phyloP scores from a whole-genome alignment of 1,140 invertebrate genomes.

The Drosophila rhopaloa region DNA sequence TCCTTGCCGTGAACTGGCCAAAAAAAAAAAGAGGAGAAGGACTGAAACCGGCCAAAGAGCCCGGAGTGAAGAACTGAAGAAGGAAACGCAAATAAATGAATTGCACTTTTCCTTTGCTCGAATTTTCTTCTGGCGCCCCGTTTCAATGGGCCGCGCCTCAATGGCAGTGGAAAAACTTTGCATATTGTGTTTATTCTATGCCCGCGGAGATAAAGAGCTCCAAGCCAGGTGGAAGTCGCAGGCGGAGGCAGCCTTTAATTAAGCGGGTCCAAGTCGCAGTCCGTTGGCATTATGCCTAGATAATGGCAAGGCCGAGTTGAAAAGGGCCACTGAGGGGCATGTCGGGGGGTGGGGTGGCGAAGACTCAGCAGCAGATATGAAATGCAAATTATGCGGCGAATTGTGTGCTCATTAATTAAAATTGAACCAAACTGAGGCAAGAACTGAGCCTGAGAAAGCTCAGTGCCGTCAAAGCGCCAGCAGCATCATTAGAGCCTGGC shows the following conservation, averaged over 20 bases:
- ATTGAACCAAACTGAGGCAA: constrained; percentile 69
- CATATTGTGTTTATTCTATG: constrained; percentile 81
- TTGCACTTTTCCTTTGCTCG: constrained; percentile 78
- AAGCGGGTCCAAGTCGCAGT: constrained; percentile 70
- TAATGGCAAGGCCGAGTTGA: constrained; percentile 60
- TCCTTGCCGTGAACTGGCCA: constrained; percentile 61
- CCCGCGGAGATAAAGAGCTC: constrained; percentile 59
- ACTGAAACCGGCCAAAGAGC: constrained; percentile 36
- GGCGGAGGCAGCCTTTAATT: constrained; percentile 60
- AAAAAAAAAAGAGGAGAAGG: constrained; percentile 44
- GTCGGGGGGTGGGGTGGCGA: too few relatives aligned
- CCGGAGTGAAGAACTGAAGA: constrained; percentile 48
- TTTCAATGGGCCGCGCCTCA: constrained; percentile 76
- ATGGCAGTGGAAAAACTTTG: constrained; percentile 70
- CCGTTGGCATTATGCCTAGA: constrained; percentile 73
- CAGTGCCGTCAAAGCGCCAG: constrained; percentile 35
- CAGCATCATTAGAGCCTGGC: constrained; percentile 53
- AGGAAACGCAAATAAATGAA: constrained; percentile 83
- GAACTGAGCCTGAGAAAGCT: constrained; percentile 9
- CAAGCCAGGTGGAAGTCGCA: constrained; percentile 34
- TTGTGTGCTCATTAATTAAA: constrained; percentile 82
- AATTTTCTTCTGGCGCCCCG: constrained; percentile 53
- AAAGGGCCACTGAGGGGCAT: constrained; percentile 5
- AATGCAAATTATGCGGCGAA: constrained; percentile 78
- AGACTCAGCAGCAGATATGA: constrained; percentile 23